Base-by-base conservation (phyloP, 1,140 invertebrate genomes). In the Tigriopus japonicus region DNA sequence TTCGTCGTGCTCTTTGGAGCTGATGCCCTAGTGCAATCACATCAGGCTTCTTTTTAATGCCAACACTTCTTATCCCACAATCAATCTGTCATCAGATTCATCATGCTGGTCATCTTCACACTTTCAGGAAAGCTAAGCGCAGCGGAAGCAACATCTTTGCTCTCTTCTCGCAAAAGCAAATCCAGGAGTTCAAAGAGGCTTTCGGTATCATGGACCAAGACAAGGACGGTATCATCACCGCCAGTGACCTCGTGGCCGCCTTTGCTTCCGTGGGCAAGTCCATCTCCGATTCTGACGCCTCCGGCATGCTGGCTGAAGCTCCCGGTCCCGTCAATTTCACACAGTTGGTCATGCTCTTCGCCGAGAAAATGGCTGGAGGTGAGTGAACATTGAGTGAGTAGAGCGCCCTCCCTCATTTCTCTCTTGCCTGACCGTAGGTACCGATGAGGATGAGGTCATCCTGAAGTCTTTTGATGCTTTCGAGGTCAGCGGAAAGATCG, bases 191-290 rank as follows among this genome's bases (percentile, higher is more conserved):
- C 79, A 94, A 71, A 69, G 63, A 67, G 62, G 62, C 88, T 70
- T 97, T 98, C 84, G 83, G 87, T 73, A 82, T 98, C 70, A 98
- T 98, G 83, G 94, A 98, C 78, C 83, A 87, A 74, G 89, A 97
- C 78, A 92, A 95, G 76, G 93, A 98, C 74, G 90, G 92, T 68
- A 85, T 96, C 76, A 87, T 98, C 71, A 86, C 86, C 71, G 91
- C 93, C 73, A 85, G 84, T 73, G 93, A 98, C 77, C 80, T 98
- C 68, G 85, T 89, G 71, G 84, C 85, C 69, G 92, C 90, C 70
- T 96, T 91, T 76, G 90, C 94, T 75, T 85, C 86, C 65, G 80
- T 96, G 62, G 93, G 93, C 77, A 85, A 86, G 73, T 77, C 93
- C 62, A 82, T 84, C 67, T 80, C 80, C 67, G 89, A 93, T 68